Evolutionary conservation across 1,140 invertebrate genomes (phyloP).

Genomic region (Sitodiplosis mosellana): DNA sequence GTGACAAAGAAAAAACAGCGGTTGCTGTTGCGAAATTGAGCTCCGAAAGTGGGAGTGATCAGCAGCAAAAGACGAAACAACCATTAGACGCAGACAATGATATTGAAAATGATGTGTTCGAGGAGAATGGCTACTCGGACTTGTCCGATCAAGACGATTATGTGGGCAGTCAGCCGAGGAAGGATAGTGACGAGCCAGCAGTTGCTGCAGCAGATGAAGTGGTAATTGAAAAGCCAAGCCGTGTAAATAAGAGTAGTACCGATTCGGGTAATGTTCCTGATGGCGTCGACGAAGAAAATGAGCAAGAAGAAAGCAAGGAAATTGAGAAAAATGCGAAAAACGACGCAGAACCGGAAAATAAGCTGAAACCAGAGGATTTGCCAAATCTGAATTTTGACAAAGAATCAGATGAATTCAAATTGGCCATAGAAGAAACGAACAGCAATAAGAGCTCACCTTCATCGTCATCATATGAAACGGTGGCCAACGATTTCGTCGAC

Average conservation of each 20-base stretch:
- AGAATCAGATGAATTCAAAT: not conserved
- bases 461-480: conserved; percentile 22
- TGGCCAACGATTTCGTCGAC: conserved; percentile 20
- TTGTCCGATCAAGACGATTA: conserved; percentile 22
- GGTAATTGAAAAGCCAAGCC: conserved; percentile 11
- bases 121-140: conserved; percentile 23
- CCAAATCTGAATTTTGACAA: not conserved
- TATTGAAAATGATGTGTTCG: conserved; percentile 23
- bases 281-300: conserved; percentile 21
- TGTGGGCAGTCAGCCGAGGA: conserved; percentile 26
- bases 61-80: conserved; percentile 15
- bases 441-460: conserved; percentile 18
- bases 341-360: conserved; percentile 6
- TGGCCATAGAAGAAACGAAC: not conserved
- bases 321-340: conserved; percentile 9
- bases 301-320: conserved; percentile 14
- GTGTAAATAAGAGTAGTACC: conserved; percentile 23
- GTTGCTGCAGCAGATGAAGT: conserved; percentile 4
- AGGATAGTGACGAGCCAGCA: conserved; percentile 22
- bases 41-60: conserved; percentile 30
- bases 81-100: conserved; percentile 15
- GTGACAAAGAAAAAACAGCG: conserved; percentile 55
- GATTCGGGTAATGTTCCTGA: conserved; percentile 28
- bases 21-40: conserved; percentile 42
- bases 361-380: conserved; percentile 10